Conservation (phyloP, 2,113 vertebrate species). For the Chamaetylas fuelleborni region DNA sequence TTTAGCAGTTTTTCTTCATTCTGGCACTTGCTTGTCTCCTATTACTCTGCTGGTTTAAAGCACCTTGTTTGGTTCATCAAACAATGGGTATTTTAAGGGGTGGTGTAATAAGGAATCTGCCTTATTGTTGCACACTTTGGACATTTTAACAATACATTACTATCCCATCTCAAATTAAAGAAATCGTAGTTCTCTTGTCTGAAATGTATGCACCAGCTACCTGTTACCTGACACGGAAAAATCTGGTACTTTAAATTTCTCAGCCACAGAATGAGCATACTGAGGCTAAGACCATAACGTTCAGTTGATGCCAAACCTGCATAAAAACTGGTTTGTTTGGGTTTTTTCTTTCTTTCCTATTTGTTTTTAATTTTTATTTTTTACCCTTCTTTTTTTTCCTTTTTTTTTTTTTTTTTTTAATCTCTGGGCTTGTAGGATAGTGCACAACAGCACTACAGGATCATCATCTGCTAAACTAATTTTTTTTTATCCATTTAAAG, state of each 20-base stretch:
- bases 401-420: not conserved
- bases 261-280: not conserved
- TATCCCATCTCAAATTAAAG: constrained; percentile 45
- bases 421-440: not conserved
- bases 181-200: constrained; percentile 41
- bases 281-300: not conserved
- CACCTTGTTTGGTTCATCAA: constrained; percentile 66
- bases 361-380: not conserved
- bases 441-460: constrained; percentile 22
- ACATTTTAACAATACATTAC: constrained; percentile 48
- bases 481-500: not conserved
- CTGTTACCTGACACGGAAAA: constrained; percentile 37
- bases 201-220: constrained; percentile 36
- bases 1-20: constrained; percentile 35
- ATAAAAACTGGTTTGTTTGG: not conserved
- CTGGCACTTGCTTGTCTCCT: constrained; percentile 58
- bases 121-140: constrained; percentile 63
- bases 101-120: constrained; percentile 63
- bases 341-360: not conserved
- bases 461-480: not conserved
- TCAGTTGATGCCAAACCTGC: constrained; percentile 37
- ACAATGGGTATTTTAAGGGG: constrained; percentile 61
- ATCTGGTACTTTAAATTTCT: not conserved
- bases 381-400: fast-evolving
- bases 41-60: constrained; percentile 63